Conservation (phyloP, 2,113 vertebrate species). For the Capricornis sumatraensis region DNA sequence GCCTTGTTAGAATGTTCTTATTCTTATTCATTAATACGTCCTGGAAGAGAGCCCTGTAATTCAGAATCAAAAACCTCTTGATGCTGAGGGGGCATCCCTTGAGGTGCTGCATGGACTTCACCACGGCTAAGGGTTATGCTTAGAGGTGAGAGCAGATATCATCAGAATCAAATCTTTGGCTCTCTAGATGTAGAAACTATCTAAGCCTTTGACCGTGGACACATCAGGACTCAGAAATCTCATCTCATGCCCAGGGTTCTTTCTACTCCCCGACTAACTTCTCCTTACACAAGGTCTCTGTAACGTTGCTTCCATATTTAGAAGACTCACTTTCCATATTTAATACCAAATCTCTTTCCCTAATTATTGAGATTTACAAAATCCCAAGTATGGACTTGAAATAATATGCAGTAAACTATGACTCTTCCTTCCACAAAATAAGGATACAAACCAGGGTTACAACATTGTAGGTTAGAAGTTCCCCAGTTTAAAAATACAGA, state of each 20-base stretch:
- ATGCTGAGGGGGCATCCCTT: neutral
- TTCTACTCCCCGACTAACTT: neutral
- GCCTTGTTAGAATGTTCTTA: neutral
- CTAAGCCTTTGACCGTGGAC: neutral
- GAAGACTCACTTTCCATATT: neutral
- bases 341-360: neutral
- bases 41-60: neutral
- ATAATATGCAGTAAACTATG: neutral
- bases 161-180: neutral
- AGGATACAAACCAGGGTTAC: neutral
- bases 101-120: neutral
- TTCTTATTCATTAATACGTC: neutral
- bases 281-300: neutral
- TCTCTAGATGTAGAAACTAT: neutral
- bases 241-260: neutral
- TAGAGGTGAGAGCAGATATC: neutral
- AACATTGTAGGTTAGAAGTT: neutral
- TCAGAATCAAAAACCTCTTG: neutral
- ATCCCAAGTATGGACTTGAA: neutral
- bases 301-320: neutral
- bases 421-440: neutral
- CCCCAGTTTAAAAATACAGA: neutral
- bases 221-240: neutral
- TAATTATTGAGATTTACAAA: neutral
- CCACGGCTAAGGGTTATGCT: rapidly evolving